phyloP scores from a whole-genome alignment of 2,888 invertebrate genomes.

The Anticlea derivata region DNA sequence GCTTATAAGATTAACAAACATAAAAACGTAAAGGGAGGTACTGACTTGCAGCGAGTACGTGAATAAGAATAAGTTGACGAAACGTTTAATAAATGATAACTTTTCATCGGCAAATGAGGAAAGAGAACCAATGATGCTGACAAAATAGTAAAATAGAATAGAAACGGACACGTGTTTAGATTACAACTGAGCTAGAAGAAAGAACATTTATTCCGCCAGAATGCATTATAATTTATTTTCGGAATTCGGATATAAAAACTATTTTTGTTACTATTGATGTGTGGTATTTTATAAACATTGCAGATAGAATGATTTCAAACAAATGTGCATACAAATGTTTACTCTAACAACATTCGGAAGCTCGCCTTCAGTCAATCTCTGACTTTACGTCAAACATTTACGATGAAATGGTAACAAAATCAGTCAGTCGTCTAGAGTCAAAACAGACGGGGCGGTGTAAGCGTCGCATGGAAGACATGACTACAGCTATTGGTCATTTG shows the following conservation, averaged over 20 bases:
- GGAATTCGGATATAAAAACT: conserved; percentile 2
- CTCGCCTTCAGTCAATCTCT: conserved; percentile 21
- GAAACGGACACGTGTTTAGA: not conserved
- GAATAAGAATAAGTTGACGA: not conserved
- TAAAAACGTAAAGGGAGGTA: conserved; percentile 42
- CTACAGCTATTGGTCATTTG: conserved; percentile 76
- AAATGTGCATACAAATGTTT: conserved; percentile 8
- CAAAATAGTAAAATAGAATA: not conserved
- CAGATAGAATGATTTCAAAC: conserved; percentile 14
- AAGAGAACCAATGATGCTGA: not conserved
- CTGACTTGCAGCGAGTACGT: conserved; percentile 4
- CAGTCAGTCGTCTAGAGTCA: conserved; percentile 45
- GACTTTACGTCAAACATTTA: conserved; percentile 41
- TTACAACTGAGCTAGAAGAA: conserved; percentile 2
- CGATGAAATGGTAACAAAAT: conserved; percentile 41
- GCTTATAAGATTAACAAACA: conserved; percentile 56
- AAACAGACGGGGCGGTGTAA: conserved; percentile 42
- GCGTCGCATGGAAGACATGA: conserved; percentile 70
- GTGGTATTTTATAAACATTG: conserved; percentile 31
- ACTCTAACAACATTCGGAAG: conserved; percentile 16
- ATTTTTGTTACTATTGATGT: conserved; percentile 25
- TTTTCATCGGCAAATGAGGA: not conserved
- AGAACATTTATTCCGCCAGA: conserved; percentile 1
- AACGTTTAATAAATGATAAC: not conserved
- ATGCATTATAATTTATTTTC: conserved; percentile 4